Conservation (phyloP, 2,797 vertebrate species). For the Sebastolobus altivelis region DNA sequence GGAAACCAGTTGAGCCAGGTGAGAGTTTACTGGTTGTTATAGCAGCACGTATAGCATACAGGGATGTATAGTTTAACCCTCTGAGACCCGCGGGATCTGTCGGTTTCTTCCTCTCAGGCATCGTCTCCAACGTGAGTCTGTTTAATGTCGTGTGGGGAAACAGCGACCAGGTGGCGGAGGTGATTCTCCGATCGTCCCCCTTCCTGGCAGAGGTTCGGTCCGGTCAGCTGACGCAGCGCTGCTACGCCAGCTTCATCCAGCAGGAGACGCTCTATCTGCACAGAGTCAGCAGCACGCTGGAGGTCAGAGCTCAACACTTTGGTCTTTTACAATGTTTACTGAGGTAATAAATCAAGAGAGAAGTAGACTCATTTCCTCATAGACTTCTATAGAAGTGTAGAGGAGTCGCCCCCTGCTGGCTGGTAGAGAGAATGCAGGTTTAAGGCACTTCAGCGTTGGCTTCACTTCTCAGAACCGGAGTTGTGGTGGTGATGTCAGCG, state of each 20-base stretch:
- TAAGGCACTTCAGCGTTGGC: too few relatives aligned
- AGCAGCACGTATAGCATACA: too few relatives aligned
- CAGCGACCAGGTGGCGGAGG: neutral
- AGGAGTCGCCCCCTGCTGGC: too few relatives aligned
- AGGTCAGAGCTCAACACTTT: slow-evolving; percentile 36
- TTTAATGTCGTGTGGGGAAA: slow-evolving; percentile 7
- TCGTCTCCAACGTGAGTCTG: neutral
- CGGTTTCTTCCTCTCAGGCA: neutral
- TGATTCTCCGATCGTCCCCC: slow-evolving; percentile 14
- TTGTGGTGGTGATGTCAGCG: neutral
- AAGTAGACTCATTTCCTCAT: too few relatives aligned
- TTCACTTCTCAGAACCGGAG: too few relatives aligned
- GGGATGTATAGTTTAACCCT: too few relatives aligned
- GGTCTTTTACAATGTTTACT: too few relatives aligned
- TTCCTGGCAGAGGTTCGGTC: neutral
- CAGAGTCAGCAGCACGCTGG: slow-evolving; percentile 19
- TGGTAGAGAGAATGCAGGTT: too few relatives aligned
- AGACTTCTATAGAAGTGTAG: too few relatives aligned
- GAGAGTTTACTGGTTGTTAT: neutral
- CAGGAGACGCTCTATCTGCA: slow-evolving; percentile 58
- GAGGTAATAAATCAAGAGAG: too few relatives aligned
- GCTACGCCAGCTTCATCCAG: slow-evolving; percentile 41
- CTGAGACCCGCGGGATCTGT: too few relatives aligned
- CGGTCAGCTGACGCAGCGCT: neutral
- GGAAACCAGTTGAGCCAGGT: neutral